Base-by-base conservation (phyloP, 2,113 vertebrate genomes). In the Dipodomys merriami region DNA sequence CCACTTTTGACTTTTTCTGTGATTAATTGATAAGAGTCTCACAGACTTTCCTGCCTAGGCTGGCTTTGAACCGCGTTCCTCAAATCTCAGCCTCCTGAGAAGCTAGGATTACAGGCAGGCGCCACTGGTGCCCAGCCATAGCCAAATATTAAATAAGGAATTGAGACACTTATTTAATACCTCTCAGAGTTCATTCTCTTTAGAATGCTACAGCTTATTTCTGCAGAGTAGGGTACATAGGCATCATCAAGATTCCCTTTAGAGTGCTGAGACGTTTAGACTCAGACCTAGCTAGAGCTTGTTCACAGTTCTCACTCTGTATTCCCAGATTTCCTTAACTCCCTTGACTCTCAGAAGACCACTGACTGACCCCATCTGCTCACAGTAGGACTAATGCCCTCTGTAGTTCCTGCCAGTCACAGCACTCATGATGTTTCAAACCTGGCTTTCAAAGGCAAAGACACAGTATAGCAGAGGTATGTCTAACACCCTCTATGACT, bases 101-200 rank as follows among this genome's bases (percentile, higher is more conserved):
- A 49, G 49, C 49, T 49, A 49, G 49, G 49, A 49, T 49, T 49
- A 49, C 10, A 11, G 49, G 49, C 49, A 49, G 3, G 39, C 39
- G 3, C 39, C 39, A 53, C 39, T 39, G 39, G 39, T 39, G 39
- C 53, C 53, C 53, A 57, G 53, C 15, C 53, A 57, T 57, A 86
- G 22, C 29, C 64, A 87, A 88, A 72, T 91, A 68, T 80, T 76
- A 86, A 84, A 68, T 62, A 85, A 88, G 39, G n/a, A 93, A 89
- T 7, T 22, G 20, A 67, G 87, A 33, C 1, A 16, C 33, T 29
- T 79, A 39, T 76, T 62, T 83, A 80, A 25, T 68, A 23, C 35
- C 53, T 57, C 53, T 57, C 72, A 60, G 82, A 73, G 71, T 49
- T 15, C 4, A 20, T 29, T 62, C 6, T 16, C 16, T 27, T 53